Conservation (phyloP, 2,797 vertebrate species). For the Clamator glandarius region DNA sequence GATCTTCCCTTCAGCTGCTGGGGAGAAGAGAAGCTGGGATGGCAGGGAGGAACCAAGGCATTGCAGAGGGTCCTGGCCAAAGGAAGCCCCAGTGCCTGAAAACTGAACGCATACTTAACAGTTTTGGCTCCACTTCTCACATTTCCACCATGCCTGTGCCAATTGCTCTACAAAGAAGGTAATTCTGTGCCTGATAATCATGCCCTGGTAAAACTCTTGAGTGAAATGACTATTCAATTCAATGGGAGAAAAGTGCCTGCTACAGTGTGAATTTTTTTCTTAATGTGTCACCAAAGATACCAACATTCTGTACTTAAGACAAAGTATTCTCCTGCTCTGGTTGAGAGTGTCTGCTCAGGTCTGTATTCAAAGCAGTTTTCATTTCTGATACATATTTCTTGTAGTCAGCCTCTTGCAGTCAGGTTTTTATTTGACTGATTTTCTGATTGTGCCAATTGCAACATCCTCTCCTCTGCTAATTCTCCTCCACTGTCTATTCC, state of each 20-base stretch:
- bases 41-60: neutral
- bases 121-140: neutral
- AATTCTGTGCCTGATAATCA: neutral
- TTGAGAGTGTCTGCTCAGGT: neutral
- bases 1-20: neutral
- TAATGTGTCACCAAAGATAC: neutral
- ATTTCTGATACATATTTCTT: neutral
- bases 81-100: accelerated
- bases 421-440: neutral
- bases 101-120: neutral
- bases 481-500: neutral
- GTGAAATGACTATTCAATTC: neutral
- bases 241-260: neutral
- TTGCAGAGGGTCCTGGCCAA: neutral
- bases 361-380: neutral
- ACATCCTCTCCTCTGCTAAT: neutral
- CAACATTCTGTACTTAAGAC: neutral
- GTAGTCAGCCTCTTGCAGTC: neutral
- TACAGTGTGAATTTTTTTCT: neutral
- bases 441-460: neutral
- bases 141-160: neutral
- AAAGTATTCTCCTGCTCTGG: neutral
- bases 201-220: neutral
- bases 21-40: neutral
- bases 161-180: neutral